phyloP scores from a whole-genome alignment of 2,797 vertebrate species.

The Margarornis squamiger region DNA sequence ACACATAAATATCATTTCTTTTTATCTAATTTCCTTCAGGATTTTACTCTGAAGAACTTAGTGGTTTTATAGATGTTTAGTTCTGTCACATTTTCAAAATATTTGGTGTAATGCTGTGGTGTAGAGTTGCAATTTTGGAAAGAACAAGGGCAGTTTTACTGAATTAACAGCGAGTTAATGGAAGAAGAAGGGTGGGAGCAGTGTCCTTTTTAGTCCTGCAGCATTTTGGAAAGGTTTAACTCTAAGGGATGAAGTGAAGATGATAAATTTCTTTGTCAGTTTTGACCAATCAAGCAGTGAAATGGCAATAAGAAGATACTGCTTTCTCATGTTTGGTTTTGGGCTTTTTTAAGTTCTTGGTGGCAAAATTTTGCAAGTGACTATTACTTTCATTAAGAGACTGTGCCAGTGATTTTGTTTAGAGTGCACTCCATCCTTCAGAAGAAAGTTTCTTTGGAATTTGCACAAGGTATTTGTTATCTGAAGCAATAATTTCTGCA shows the following conservation, averaged over 20 bases:
- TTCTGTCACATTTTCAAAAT: not conserved
- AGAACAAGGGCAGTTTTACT: not conserved
- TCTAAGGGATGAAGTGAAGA: conserved; percentile 54
- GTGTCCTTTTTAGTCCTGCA: conserved; percentile 6
- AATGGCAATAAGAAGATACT: not conserved
- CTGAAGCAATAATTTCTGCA: not conserved
- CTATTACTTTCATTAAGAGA: not conserved
- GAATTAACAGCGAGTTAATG: conserved; percentile 11
- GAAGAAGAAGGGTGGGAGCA: not conserved
- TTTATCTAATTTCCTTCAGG: not conserved
- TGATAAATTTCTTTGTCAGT: conserved; percentile 70
- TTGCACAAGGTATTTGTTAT: not conserved
- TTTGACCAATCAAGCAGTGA: conserved; percentile 62
- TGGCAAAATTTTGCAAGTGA: not conserved
- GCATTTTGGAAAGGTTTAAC: conserved; percentile 56
- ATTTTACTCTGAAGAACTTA: not conserved
- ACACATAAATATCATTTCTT: not conserved
- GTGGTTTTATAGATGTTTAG: not conserved
- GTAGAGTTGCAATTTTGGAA: not conserved
- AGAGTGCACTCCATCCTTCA: not conserved
- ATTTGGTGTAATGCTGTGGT: not conserved
- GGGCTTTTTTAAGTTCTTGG: not conserved
- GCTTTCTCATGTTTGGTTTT: not conserved
- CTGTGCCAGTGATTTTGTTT: not conserved
- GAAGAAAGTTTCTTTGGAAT: not conserved